Evolutionary conservation across 2,797 vertebrate species (phyloP), one percentile per base, ranked within the genome.

Genomic region (Synanceia verrucosa): DNA sequence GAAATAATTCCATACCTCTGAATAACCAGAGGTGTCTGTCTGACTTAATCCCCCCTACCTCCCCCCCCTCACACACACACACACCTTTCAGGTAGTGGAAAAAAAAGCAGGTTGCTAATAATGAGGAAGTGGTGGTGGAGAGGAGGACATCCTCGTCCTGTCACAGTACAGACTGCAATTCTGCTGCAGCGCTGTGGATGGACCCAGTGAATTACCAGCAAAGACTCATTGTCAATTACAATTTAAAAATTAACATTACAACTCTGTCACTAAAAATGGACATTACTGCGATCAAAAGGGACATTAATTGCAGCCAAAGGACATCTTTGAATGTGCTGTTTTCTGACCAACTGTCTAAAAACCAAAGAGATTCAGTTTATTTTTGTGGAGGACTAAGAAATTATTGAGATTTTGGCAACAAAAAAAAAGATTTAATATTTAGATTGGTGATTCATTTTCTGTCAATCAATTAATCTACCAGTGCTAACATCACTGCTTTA

Each of bases 1-100:
- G 82, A 89, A 92, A 92, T 93, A 92, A 93, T 92, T 93, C 92
- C 86, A 84, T 88, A 88, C 83, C 86, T 91, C 86, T 85, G 88
- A 91, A 92, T 85, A 91, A 88, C 83, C 86, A 85, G 85, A 83
- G 85, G 89, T 90, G 89, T 87, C 85, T 90, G 84, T 91, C 84
- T 82, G 79, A 77, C 75, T 91, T 90, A 92, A 94, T 92, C 86
- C 34, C 66, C 66, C 55, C 33, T 29, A 7, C 3, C 9, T 0
- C 55, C 21, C 51, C 24, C 51, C 26, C 67, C 41, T 52, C 19
- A 59, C 57, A 73, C 62, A 43, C 56, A 21, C 59, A 56, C 57
- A 72, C 48, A 61, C 75, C 68, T 83, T 84, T 80, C 78, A 83
- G 81, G 79, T 82, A 65, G 68, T 46, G 75, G 64, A 82, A 81